phyloP scores from a whole-genome alignment of 1,140 invertebrate species.

The Aporrectodea caliginosa region DNA sequence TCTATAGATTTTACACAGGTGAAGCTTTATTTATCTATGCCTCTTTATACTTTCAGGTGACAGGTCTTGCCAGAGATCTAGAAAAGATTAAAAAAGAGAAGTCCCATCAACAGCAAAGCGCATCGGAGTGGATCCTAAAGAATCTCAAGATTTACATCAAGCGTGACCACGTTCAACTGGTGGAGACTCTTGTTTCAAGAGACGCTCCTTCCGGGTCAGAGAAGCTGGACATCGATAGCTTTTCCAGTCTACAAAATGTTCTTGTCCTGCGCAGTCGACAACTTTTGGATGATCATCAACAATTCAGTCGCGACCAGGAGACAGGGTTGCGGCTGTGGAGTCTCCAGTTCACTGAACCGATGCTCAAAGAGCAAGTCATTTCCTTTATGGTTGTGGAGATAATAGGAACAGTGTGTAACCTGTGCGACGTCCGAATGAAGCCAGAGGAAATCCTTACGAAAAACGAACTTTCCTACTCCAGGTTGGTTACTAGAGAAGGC shows the following conservation, averaged over 20 bases:
- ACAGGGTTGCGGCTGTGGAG: background rate
- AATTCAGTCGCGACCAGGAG: background rate
- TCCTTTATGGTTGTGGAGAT: background rate
- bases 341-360: background rate
- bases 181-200: background rate
- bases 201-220: background rate
- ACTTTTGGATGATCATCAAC: background rate
- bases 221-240: background rate
- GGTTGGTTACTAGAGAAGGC: background rate
- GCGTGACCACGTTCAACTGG: background rate
- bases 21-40: too few species aligned
- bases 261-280: background rate
- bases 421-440: background rate
- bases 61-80: background rate
- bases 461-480: background rate
- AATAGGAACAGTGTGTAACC: background rate
- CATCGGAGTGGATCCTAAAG: background rate
- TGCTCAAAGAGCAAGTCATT: background rate
- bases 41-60: background rate
- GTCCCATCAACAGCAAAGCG: background rate
- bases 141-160: background rate
- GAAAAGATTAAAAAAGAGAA: background rate
- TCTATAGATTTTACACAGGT: too few species aligned
- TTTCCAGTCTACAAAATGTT: background rate
- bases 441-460: background rate